Conservation (phyloP, 2,113 vertebrate genomes). For the Nothoprocta pentlandii region DNA sequence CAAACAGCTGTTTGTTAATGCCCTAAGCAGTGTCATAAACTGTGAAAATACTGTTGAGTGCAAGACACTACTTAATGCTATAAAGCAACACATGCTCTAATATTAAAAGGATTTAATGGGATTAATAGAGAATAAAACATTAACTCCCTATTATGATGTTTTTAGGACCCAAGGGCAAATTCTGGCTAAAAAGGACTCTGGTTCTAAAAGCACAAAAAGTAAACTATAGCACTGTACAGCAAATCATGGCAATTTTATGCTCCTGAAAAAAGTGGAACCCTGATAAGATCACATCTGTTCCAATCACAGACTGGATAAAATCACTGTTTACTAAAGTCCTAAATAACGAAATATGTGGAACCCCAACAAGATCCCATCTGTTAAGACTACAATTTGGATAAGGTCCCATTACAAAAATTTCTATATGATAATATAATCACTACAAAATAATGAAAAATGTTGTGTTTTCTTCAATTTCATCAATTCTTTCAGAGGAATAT, state of each 20-base stretch:
- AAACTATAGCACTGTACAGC: slow-evolving; percentile 86
- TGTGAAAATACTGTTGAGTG: slow-evolving; percentile 90
- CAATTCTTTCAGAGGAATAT: slow-evolving; percentile 9
- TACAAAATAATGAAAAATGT: slow-evolving; percentile 45
- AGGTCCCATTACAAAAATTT: slow-evolving; percentile 81
- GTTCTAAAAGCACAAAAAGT: slow-evolving; percentile 84
- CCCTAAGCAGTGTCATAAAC: slow-evolving; percentile 92
- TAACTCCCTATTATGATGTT: slow-evolving; percentile 88
- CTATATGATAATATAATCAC: slow-evolving; percentile 75
- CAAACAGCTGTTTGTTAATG: slow-evolving; percentile 93
- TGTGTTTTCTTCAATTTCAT: slow-evolving; percentile 37
- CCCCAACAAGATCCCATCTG: slow-evolving; percentile 89
- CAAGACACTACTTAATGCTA: slow-evolving; percentile 90
- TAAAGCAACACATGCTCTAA: slow-evolving; percentile 91
- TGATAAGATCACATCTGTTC: slow-evolving; percentile 91
- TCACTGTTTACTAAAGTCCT: slow-evolving; percentile 89
- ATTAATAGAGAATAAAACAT: slow-evolving; percentile 91
- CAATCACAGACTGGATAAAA: slow-evolving; percentile 89
- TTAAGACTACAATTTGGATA: slow-evolving; percentile 81
- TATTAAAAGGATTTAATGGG: slow-evolving; percentile 91
- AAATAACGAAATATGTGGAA: slow-evolving; percentile 90
- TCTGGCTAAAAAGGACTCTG: slow-evolving; percentile 83
- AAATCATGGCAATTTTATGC: slow-evolving; percentile 88
- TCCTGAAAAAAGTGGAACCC: slow-evolving; percentile 87
- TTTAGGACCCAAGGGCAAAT: slow-evolving; percentile 88